These are phyloP conservation scores for Bufo bufo DNA, from an alignment of 2,113 vertebrate genomes.

Conservation along the genomic window DNA sequence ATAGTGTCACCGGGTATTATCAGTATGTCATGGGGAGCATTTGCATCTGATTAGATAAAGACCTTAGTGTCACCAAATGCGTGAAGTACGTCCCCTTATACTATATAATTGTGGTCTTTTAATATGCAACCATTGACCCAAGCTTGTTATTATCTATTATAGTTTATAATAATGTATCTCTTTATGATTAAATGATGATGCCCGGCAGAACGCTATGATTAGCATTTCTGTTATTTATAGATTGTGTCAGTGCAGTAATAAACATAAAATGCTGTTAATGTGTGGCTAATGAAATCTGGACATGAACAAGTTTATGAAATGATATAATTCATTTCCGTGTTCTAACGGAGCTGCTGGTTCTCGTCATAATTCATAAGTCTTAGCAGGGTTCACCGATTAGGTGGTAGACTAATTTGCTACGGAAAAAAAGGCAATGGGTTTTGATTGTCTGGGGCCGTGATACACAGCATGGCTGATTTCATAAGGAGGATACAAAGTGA, in stretches of 20 bases:
- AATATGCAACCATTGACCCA: slow-evolving; percentile 93
- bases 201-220: slow-evolving; percentile 87
- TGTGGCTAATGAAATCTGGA: slow-evolving; percentile 99
- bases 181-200: slow-evolving; percentile 89
- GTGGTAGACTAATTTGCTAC: slow-evolving; percentile 90
- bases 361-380: slow-evolving; percentile 90
- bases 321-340: slow-evolving; percentile 95
- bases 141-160: slow-evolving; percentile 95
- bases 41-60: slow-evolving; percentile 83
- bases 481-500: slow-evolving; percentile 89
- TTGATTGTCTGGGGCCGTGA: slow-evolving; percentile 85
- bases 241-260: slow-evolving; percentile 96
- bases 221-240: slow-evolving; percentile 98
- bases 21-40: slow-evolving; percentile 83
- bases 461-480: slow-evolving; percentile 89
- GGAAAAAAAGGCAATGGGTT: slow-evolving; percentile 86
- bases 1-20: slow-evolving; percentile 82
- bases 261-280: slow-evolving; percentile 98
- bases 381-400: slow-evolving; percentile 93
- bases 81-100: slow-evolving; percentile 86
- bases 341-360: slow-evolving; percentile 85
- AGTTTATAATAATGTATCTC: slow-evolving; percentile 96
- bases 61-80: slow-evolving; percentile 80
- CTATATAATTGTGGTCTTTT: slow-evolving; percentile 91
- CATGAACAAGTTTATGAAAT: slow-evolving; percentile 97